Evolutionary conservation across 1,140 invertebrate genomes (phyloP).

Genomic region (Nixonia krombeini): DNA sequence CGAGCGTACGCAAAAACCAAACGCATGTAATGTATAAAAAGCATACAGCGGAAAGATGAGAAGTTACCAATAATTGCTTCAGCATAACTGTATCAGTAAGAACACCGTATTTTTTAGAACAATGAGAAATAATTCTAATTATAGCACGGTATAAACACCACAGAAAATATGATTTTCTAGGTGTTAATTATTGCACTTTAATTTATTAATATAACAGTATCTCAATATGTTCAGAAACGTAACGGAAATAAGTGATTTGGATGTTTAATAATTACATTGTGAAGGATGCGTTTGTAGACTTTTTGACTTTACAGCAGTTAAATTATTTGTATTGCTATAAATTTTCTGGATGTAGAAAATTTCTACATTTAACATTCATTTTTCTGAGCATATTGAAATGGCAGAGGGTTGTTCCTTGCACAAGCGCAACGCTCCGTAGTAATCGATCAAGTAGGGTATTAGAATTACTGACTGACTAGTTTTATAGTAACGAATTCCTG

Average conservation of each 20-base stretch:
- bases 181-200: constrained; percentile 7
- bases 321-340: too few species aligned
- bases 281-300: too few species aligned
- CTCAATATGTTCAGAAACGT: neutral
- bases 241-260: too few species aligned
- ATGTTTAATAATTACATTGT: too few species aligned
- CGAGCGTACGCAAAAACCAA: neutral
- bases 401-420: neutral
- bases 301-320: too few species aligned
- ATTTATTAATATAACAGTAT: constrained; percentile 6
- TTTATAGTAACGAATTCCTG: constrained; percentile 44
- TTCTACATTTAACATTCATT: neutral
- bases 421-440: neutral
- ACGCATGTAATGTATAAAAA: neutral
- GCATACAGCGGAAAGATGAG: neutral
- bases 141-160: neutral
- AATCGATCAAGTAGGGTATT: constrained; percentile 5
- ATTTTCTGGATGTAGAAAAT: too few species aligned
- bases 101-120: constrained; percentile 10
- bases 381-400: neutral
- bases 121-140: constrained; percentile 9
- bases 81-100: constrained; percentile 12
- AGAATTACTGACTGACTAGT: constrained; percentile 10
- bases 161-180: neutral
- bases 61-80: constrained; percentile 11